These are phyloP conservation scores for Exephanes ischioxanthus DNA, from an alignment of 2,888 invertebrate genomes.

Conservation along the genomic window DNA sequence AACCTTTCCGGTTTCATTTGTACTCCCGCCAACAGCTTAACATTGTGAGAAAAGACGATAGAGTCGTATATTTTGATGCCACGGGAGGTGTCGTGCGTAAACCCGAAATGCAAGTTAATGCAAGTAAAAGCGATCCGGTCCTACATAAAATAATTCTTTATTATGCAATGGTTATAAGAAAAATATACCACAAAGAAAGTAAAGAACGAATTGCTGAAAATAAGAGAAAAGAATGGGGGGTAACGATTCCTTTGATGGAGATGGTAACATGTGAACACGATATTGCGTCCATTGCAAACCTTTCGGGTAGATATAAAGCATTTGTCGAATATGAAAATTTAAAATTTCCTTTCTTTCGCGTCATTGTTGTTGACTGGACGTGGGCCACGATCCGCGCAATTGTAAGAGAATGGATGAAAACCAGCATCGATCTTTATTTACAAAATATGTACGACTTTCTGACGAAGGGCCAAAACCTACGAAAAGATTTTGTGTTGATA, in stretches of 20 bases:
- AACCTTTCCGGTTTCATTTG: too few species aligned
- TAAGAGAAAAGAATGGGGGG: not conserved
- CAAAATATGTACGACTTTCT: conserved; percentile 11
- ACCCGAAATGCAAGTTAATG: conserved; percentile 1
- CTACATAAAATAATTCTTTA: conserved; percentile 3
- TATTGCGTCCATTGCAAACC: not conserved
- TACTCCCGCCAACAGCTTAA: too few species aligned
- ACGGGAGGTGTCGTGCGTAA: not conserved
- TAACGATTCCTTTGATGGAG: conserved; percentile 10
- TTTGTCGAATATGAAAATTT: not conserved
- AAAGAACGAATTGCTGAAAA: not conserved
- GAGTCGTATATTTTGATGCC: too few species aligned
- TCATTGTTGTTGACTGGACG: too few species aligned
- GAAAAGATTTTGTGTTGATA: not conserved
- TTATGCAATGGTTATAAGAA: conserved; percentile 7
- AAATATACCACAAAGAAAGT: not conserved
- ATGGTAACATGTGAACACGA: conserved; percentile 12
- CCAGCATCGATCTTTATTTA: not conserved
- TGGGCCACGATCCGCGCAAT: not conserved
- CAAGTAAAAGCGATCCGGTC: not conserved
- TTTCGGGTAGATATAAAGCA: not conserved
- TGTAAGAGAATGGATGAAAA: conserved; percentile 6
- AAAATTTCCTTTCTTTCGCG: conserved; percentile 1
- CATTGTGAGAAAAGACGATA: too few species aligned
- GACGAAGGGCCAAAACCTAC: not conserved